phyloP scores from a whole-genome alignment of 92 coral and sea anemone genomes.

The Palythoa caribaeorum region DNA sequence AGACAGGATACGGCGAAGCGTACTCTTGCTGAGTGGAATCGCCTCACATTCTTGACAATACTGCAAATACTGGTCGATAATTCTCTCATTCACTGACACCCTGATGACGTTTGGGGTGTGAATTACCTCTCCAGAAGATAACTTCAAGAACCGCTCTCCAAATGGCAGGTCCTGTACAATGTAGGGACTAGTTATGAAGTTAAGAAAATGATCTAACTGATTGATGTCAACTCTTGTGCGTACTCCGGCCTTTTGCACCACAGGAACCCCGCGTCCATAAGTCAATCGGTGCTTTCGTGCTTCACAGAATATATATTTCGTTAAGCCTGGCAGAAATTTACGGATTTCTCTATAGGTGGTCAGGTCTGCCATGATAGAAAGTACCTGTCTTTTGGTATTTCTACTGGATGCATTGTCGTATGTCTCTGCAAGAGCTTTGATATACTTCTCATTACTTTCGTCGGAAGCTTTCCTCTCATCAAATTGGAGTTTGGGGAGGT shows the following conservation, averaged over 20 bases:
- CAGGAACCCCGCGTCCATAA: constrained; percentile 32
- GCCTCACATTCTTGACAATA: constrained; percentile 53
- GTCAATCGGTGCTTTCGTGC: constrained; percentile 36
- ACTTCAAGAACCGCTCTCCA: constrained; percentile 12
- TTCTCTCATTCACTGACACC: constrained; percentile 47
- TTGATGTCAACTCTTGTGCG: background rate
- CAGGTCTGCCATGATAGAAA: background rate
- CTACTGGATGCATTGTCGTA: constrained; percentile 3
- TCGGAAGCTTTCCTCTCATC: constrained; percentile 22
- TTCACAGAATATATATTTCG: constrained; percentile 44
- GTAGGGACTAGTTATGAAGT: constrained; percentile 32
- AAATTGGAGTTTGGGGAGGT: constrained; percentile 35
- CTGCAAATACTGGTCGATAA: constrained; percentile 57
- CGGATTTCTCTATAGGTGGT: background rate
- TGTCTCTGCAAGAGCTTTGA: constrained; percentile 13
- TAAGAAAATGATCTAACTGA: constrained; percentile 45
- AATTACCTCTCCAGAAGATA: constrained; percentile 16
- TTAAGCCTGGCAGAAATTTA: background rate
- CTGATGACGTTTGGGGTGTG: constrained; percentile 66
- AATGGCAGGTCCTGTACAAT: constrained; percentile 47
- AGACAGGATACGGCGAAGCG: constrained; percentile 56
- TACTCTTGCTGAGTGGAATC: constrained; percentile 49
- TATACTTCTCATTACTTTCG: constrained; percentile 10
- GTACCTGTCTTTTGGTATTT: background rate
- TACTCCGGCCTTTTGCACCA: constrained; percentile 20